phyloP scores from a whole-genome alignment of 2,113 vertebrate species.

The Picathartes gymnocephalus region DNA sequence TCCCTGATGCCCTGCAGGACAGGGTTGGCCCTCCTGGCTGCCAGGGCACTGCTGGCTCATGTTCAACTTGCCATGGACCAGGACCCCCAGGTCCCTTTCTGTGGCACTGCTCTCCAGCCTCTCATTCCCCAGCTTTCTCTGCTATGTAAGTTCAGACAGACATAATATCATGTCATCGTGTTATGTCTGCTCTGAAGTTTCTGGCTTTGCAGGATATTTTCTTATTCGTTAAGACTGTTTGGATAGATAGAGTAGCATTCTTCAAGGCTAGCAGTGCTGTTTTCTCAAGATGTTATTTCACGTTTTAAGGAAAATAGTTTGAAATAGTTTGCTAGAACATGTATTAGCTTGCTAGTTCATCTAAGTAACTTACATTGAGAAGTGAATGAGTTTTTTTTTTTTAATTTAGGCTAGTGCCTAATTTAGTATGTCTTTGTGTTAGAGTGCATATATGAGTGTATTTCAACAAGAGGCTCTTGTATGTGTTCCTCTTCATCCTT shows the following conservation, averaged over 20 bases:
- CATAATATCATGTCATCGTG: not conserved
- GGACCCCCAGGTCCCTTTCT: not conserved
- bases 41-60: not conserved
- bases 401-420: not conserved
- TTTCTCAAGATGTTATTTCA: not conserved
- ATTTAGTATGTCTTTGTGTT: not conserved
- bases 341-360: not conserved
- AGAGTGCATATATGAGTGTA: not conserved
- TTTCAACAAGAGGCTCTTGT: not conserved
- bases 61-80: not conserved
- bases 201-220: not conserved
- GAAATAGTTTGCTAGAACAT: not conserved
- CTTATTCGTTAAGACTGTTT: not conserved
- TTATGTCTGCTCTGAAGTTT: not conserved
- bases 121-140: not conserved
- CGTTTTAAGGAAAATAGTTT: not conserved
- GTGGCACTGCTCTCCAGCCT: not conserved
- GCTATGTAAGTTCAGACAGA: not conserved
- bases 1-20: not conserved
- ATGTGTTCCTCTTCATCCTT: not conserved
- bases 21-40: not conserved
- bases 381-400: not conserved
- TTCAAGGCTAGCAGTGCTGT: not conserved
- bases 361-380: not conserved
- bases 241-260: not conserved